phyloP scores from a whole-genome alignment of 37 sponge, comb jelly and placozoan genomes.

The Ianthella basta region DNA sequence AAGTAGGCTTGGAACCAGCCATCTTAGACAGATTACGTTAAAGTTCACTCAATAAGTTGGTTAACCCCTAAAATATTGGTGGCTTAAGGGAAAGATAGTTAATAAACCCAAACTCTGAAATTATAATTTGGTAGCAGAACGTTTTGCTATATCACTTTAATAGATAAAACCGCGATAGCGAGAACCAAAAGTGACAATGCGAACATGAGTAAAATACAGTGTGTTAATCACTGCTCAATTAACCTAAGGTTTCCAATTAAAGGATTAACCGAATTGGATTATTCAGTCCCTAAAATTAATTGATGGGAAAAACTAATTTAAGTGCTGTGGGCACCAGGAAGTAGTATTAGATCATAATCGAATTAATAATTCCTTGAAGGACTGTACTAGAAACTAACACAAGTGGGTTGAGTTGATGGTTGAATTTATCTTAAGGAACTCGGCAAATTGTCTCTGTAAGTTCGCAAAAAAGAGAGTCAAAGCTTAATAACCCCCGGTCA shows the following conservation, averaged over 20 bases:
- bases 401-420: constrained; percentile 74
- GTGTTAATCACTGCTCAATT: constrained; percentile 78
- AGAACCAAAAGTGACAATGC: constrained; percentile 86
- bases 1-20: constrained; percentile 94
- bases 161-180: constrained; percentile 55
- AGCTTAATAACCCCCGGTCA: constrained; percentile 17
- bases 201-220: constrained; percentile 92
- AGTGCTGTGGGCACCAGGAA: constrained; percentile 9
- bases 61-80: constrained; percentile 68
- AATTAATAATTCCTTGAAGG: not conserved
- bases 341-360: not conserved
- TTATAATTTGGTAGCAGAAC: constrained; percentile 81
- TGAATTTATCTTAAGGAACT: constrained; percentile 89
- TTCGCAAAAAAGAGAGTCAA: constrained; percentile 70
- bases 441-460: constrained; percentile 88
- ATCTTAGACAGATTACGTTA: constrained; percentile 90
- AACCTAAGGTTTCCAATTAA: constrained; percentile 82
- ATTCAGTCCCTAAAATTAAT: constrained; percentile 70
- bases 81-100: constrained; percentile 60
- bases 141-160: constrained; percentile 76
- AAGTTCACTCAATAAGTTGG: constrained; percentile 71
- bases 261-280: constrained; percentile 81
- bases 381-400: constrained; percentile 75
- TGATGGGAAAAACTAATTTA: not conserved
- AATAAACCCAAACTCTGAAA: constrained; percentile 67